Evolutionary conservation across 2,888 invertebrate genomes (phyloP).

Genomic region (Ophion costatus): DNA sequence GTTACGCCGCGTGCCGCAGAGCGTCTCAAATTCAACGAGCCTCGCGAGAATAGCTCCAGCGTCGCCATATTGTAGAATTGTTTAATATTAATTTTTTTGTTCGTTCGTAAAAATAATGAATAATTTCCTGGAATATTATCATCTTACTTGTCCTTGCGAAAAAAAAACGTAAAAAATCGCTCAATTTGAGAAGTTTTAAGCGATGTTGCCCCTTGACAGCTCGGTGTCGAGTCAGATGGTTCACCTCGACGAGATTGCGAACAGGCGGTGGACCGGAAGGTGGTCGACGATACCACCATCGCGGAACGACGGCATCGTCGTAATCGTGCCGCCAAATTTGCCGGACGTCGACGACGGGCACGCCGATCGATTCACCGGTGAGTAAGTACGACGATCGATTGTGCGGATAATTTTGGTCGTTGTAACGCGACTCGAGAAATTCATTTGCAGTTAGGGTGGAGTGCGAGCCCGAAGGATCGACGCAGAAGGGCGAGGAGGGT

Average conservation of each 20-base stretch:
- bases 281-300: constrained; percentile 66
- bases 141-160: no score
- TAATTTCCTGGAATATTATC: no score
- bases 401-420: constrained; percentile 17
- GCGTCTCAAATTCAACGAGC: no score
- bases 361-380: constrained; percentile 69
- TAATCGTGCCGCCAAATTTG: constrained; percentile 85
- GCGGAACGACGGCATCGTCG: constrained; percentile 84
- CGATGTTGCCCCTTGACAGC: not conserved
- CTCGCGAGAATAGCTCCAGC: no score
- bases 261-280: constrained; percentile 63
- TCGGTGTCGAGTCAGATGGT: constrained; percentile 67
- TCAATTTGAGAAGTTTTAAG: no score
- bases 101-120: no score
- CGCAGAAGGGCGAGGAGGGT: constrained; percentile 79
- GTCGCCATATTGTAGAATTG: no score
- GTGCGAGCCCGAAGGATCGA: constrained; percentile 75
- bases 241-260: constrained; percentile 73
- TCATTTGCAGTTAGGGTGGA: constrained; percentile 71
- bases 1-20: no score
- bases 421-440: constrained; percentile 2
- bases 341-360: constrained; percentile 73
- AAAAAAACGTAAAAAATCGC: no score
- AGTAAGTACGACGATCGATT: constrained; percentile 55
- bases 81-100: no score